Conservation (phyloP, 2,888 invertebrate species). For the Amphipyra berbera region DNA sequence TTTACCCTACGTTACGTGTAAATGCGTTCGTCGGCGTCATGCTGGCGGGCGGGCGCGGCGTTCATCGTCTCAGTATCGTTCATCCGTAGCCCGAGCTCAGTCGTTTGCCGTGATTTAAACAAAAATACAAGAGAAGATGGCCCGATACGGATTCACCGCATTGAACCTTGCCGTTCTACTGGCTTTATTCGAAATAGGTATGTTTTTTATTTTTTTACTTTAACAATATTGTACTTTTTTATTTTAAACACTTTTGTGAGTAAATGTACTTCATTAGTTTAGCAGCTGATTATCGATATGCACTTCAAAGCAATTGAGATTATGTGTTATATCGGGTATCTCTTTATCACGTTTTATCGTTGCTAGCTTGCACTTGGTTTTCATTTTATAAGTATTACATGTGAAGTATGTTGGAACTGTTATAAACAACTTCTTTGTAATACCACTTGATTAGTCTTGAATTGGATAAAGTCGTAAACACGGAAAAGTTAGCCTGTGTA, state of each 20-base stretch:
- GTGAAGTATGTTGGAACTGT: conserved; percentile 3
- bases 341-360: conserved; percentile 10
- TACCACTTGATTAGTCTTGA: background rate
- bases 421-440: background rate
- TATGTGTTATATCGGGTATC: conserved; percentile 13
- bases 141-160: conserved; percentile 72
- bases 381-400: background rate
- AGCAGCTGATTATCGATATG: conserved; percentile 24
- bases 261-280: conserved; percentile 45
- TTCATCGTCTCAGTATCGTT: conserved; percentile 73
- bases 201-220: conserved; percentile 53
- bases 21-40: conserved; percentile 80
- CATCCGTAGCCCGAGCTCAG: conserved; percentile 68
- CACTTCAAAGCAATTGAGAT: conserved; percentile 44
- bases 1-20: conserved; percentile 72
- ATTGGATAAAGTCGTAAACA: background rate
- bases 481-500: no score
- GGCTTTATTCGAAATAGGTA: conserved; percentile 82
- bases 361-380: conserved; percentile 1
- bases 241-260: conserved; percentile 30
- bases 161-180: conserved; percentile 77
- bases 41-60: conserved; percentile 71
- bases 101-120: conserved; percentile 60
- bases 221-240: conserved; percentile 12
- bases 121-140: conserved; percentile 70